Base-by-base conservation (phyloP, 2,113 vertebrate genomes). In the Catagonus wagneri region DNA sequence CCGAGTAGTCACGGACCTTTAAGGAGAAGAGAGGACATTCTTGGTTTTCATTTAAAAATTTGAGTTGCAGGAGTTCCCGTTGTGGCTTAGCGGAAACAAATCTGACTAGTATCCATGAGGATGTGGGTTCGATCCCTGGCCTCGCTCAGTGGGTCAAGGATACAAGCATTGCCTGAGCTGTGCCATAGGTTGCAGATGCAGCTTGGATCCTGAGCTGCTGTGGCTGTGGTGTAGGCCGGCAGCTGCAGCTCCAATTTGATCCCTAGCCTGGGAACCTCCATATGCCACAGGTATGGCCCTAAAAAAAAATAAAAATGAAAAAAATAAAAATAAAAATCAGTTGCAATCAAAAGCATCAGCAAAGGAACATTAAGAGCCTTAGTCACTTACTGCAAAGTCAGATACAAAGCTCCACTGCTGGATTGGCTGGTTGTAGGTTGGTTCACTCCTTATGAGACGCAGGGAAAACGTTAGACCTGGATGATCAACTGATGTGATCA, bases 401-500 rank as follows among this genome's bases (percentile, higher is more conserved):
- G 99, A 99, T 44, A 98, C 97, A 74, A 99, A 99, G 81, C 98
- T 99, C 99, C 99, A 99, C 34, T 99, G 99, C 97, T 99, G 99
- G 3, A 99, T 97, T 0, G 99, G 99, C 95, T 99, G 99, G 96
- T 98, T 99, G 96, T 99, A 99, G 0, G 99, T 99, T 0, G 99
- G 99, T 32, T 99, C 99, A 0, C 98, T 99, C 79, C 99, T 98
- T 90, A 99, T 89, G 68, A 99, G 98, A 86, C 97, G 99, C 74
- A 99, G 99, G 97, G 99, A 99, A 60, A 99, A 99, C 0, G 99
- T 99, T 88, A 99, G 96, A 83, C 99, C 99, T 0, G 99, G 98
- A 90, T 99, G 99, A 89, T 99, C 99, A 66, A 98, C 97, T 74
- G 99, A 99, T 98, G 99, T 98, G 90, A 99, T 98, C 99, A 99